Percentiles rank a stretch among this genome's conserved stretches.
phyloP scores from a whole-genome alignment of 2,113 vertebrate species.

The Pituophis catenifer region DNA sequence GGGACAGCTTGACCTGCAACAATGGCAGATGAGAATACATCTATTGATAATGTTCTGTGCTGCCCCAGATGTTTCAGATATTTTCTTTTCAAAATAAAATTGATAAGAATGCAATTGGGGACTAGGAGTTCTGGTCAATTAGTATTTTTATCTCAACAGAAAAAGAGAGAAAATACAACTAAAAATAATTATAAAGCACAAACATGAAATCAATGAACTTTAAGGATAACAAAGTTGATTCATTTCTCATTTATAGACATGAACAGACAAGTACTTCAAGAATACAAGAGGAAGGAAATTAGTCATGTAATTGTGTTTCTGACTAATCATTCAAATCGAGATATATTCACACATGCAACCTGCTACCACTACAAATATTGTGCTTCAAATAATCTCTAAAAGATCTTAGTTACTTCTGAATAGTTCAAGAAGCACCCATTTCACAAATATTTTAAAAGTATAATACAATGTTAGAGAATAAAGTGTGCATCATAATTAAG shows the following conservation, averaged over 20 bases:
- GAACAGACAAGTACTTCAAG: constrained; percentile 18
- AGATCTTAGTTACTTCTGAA: background rate
- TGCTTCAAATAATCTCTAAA: background rate
- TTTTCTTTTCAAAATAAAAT: background rate
- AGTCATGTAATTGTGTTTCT: constrained; percentile 56
- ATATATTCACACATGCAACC: constrained; percentile 29
- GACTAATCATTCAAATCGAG: constrained; percentile 44
- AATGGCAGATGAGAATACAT: background rate
- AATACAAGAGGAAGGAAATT: constrained; percentile 57
- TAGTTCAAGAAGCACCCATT: background rate
- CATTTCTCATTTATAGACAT: constrained; percentile 14
- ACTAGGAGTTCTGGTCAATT: background rate
- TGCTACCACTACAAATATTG: background rate
- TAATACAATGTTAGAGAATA: background rate
- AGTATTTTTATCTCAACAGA: background rate
- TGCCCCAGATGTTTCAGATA: background rate
- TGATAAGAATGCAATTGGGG: background rate
- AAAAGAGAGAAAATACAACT: background rate
- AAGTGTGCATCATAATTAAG: background rate
- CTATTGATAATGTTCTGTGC: background rate
- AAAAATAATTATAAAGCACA: background rate
- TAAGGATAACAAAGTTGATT: constrained; percentile 19
- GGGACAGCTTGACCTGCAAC: background rate
- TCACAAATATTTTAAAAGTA: background rate
- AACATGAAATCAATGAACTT: constrained; percentile 36